Base-by-base conservation (phyloP, 2,888 invertebrate species). In the Aphrophora alni region DNA sequence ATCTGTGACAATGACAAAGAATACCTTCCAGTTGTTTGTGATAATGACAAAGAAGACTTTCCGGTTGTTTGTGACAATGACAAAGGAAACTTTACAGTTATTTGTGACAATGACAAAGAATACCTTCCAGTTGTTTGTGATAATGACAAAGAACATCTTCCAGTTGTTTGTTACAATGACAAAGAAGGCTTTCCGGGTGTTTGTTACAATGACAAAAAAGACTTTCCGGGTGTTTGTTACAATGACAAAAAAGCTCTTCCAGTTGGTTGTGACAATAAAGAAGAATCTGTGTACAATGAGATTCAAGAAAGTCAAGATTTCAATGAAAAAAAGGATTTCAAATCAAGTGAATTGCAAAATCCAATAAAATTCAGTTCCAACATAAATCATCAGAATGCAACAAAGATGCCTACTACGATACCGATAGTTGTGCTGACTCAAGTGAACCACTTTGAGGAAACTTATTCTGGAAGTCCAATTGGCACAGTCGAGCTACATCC, bases 401-500 rank as follows among this genome's bases (percentile, higher is more conserved):
- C 12, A 14, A 44, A 44, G 14, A 78, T 73, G 69, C 78, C 74
- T 0, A 74, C 78, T 28, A 79, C 17, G 24, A 79, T 79, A 33
- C 78, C 78, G 1, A 28, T 79, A 51, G 68, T 79, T 73, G 25
- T 79, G 25, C 27, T 79, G 68, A 68, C 74, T 74, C 74, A 79
- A 27, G 51, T n/a, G 21, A 59, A 21, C 59, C n/a, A 59, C 3
- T n/a, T 72, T 74, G 78, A 79, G 17, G 14, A 27, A n/a, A 38
- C 12, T 21, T 38, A 21, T 59, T 21, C 59, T 59, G 59, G 33
- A n/a, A 8, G 0, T 68, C 68, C 24, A 24, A 25, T 79, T 17
- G 78, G 78, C 5, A 68, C 68, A 24, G 24, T 79, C 1, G 78
- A 79, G 38, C 33, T 79, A 38, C 78, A 74, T 24, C 70, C 77